phyloP scores from a whole-genome alignment of 1,140 invertebrate species.

The Oncopeltus fasciatus region DNA sequence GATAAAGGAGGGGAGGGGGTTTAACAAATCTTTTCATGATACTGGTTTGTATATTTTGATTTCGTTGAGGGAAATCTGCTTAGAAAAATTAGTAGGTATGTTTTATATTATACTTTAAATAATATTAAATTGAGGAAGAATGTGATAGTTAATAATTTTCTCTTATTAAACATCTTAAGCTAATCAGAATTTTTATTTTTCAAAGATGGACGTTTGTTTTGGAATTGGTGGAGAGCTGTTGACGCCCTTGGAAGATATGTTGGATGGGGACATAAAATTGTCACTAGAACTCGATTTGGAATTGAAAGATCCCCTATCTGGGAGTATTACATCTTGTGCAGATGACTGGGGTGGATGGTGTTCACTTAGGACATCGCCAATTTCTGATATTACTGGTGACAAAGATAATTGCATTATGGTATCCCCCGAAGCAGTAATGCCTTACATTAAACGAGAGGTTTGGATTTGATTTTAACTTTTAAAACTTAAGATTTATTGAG shows the following conservation, averaged over 20 bases:
- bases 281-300: neutral
- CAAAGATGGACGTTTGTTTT: neutral
- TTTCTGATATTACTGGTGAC: neutral
- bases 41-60: too few relatives aligned
- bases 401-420: neutral
- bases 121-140: too few relatives aligned
- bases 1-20: too few relatives aligned
- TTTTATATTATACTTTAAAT: too few relatives aligned
- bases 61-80: too few relatives aligned
- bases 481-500: too few relatives aligned
- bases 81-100: too few relatives aligned
- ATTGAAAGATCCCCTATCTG: neutral
- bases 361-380: neutral
- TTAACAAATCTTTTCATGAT: too few relatives aligned
- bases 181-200: neutral
- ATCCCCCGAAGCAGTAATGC: neutral
- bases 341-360: slow-evolving; percentile 1
- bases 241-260: slow-evolving; percentile 2
- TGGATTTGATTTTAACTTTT: neutral
- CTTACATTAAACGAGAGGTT: slow-evolving; percentile 2
- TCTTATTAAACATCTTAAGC: neutral
- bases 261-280: slow-evolving; percentile 3
- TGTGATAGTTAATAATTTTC: too few relatives aligned
- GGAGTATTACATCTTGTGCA: neutral
- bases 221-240: neutral